Percentiles rank a stretch among this genome's conserved stretches.
Conservation (phyloP, 2,113 vertebrate species). For the Microtus montanus region DNA sequence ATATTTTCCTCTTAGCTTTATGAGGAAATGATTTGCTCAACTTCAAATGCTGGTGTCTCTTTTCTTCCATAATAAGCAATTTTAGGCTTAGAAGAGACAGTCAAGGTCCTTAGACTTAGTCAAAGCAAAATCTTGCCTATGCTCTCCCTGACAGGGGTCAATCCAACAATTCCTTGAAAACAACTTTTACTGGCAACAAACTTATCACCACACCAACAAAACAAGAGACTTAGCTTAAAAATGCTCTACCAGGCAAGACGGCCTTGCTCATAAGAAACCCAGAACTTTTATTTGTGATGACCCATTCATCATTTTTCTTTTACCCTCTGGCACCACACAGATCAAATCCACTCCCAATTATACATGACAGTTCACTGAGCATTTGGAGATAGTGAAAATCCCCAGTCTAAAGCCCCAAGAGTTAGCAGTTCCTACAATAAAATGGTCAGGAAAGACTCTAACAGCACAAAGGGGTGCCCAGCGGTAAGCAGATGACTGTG, state of each 20-base stretch:
- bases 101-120: not conserved
- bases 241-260: not conserved
- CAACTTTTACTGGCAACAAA: not conserved
- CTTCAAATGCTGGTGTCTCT: not conserved
- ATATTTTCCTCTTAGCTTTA: slow-evolving; percentile 23
- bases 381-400: slow-evolving; percentile 33
- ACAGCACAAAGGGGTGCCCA: not conserved
- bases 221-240: not conserved
- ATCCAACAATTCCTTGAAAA: not conserved
- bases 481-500: not conserved
- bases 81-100: not conserved
- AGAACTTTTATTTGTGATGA: not conserved
- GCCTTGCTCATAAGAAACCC: not conserved
- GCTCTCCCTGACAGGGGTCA: not conserved
- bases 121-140: not conserved
- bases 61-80: not conserved
- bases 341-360: slow-evolving; percentile 42
- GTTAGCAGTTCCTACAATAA: slow-evolving; percentile 41
- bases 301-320: slow-evolving; percentile 41
- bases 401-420: not conserved
- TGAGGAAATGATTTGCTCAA: not conserved
- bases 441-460: not conserved
- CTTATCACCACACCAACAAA: not conserved
- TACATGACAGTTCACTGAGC: slow-evolving; percentile 34
- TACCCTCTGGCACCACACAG: slow-evolving; percentile 39